Base-by-base conservation (phyloP, 2,113 vertebrate genomes). In the Acrocephalus kingi region DNA sequence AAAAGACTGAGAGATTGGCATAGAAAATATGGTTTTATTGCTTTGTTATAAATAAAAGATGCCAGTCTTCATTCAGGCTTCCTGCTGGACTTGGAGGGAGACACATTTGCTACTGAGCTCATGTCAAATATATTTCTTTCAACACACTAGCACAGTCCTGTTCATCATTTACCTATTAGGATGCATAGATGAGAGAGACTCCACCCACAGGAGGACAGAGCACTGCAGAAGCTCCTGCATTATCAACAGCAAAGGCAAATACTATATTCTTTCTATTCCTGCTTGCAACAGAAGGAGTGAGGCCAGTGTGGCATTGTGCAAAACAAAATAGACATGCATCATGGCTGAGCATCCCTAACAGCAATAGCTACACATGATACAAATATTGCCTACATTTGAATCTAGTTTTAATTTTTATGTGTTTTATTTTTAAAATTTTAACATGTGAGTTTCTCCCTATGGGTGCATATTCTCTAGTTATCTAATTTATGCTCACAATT, bases 401-500 rank as follows among this genome's bases (percentile, higher is more conserved):
- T 52, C 9, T 39, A 55, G 22, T 46, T 55, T 64, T 41, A 61
- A 49, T 76, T 86, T 62, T 66, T 18, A 73, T 37, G 49, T 1
- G 23, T n/a, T 91, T 72, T n/a, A 13, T 56, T 89, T 92, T 30
- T 4, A 23, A 30, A n/a, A 39, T 74, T 78, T 76, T 79, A 85
- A 41, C 6, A 7, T 27, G 10, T 31, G 15, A 64, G 1, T 48
- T 89, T 87, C 43, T 43, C 41, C 31, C 28, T 58, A 20, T 59
- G 45, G 58, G 12, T 51, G 14, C 24, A 84, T 25, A 37, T 69
- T 89, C 17, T 63, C 35, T 58, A 66, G 39, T 89, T 43, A 79
- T 21, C 51, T 90, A 75, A 75, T 89, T 79, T 80, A 84, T 81
- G 64, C 17, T 83, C 2, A 71, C 33, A 89, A 71, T 85, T 58